phyloP scores from a whole-genome alignment of 1,140 invertebrate species.

The Ceratina calcarata region DNA sequence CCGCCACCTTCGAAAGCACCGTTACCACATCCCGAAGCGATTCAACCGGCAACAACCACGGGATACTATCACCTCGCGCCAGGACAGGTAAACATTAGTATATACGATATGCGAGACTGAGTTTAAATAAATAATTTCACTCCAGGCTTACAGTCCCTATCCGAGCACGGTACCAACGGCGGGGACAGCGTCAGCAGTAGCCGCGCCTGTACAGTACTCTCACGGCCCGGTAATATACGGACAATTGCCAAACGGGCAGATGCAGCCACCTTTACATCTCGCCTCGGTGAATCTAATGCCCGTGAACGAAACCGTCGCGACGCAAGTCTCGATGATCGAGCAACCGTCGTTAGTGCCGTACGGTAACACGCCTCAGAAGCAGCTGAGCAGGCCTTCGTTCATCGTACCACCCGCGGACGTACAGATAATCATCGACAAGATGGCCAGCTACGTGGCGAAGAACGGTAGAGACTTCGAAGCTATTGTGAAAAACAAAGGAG shows the following conservation, averaged over 20 bases:
- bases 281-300: constrained; percentile 20
- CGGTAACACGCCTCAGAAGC: constrained; percentile 75
- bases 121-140: neutral
- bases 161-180: constrained; percentile 1
- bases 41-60: constrained; percentile 64
- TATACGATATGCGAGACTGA: neutral
- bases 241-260: constrained; percentile 70
- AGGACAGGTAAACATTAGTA: constrained; percentile 53
- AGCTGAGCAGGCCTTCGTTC: constrained; percentile 78
- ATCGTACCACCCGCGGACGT: constrained; percentile 88
- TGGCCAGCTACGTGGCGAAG: constrained; percentile 96
- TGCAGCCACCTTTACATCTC: constrained; percentile 59
- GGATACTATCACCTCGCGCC: constrained; percentile 71
- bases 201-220: constrained; percentile 75
- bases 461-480: constrained; percentile 96
- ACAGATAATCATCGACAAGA: constrained; percentile 95
- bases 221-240: constrained; percentile 77
- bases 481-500: constrained; percentile 92
- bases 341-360: constrained; percentile 74
- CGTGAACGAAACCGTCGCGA: constrained; percentile 11
- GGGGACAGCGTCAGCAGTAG: neutral
- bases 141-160: constrained; percentile 70
- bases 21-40: constrained; percentile 54
- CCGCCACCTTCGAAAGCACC: constrained; percentile 77
- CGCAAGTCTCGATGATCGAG: constrained; percentile 62